Base-by-base conservation (phyloP, 1,140 invertebrate genomes). In the Agrypnia vestita region DNA sequence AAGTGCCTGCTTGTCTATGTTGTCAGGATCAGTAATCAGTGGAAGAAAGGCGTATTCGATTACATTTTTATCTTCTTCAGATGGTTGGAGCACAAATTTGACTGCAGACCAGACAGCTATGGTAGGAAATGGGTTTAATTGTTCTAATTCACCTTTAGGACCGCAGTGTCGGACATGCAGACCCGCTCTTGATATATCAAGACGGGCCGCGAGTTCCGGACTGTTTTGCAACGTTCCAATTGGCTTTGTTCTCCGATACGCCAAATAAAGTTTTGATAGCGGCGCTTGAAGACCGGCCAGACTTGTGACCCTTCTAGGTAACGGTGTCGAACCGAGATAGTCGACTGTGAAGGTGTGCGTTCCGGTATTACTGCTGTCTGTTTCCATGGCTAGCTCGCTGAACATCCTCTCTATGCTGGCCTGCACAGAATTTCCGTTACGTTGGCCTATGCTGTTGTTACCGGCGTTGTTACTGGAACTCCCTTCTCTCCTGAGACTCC, bases 31-130 rank as follows among this genome's bases (percentile, higher is more conserved):
- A 9, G 95, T 95, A 44, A 97, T 96, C 51, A 97, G 86, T 9
- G 96, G 96, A 74, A 97, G 87, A 87, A 97, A 97, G 17, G 96
- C 95, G 85, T 93, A 94, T 75, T 90, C 89, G 15, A 86, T 81
- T 47, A 87, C 85, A 51, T 85, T 86, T 25, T 86, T 86, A 55
- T 90, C 86, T 80, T 88, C 88, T 80, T 91, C 91, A 35, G 86
- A 86, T 3, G 89, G 85, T 80, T 91, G 91, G 7, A 93, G 88
- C 7, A 94, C 91, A 84, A 95, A 95, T 85, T 95, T 95, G 1
- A 96, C 94, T 0, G 94, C 94, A 17, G 96, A 96, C 96, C 96
- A 97, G 0, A 97, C 96, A 0, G 96, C 96, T 86, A 97, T 97
- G 15, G 95, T 94, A 11, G 95, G 94, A 85, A 97, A 97, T 1